A percentile compares a stretch with the other conserved stretches of the same genome.
Evolutionary conservation across 2,113 vertebrate species (phyloP).

Genomic region (Argyrosomus japonicus): DNA sequence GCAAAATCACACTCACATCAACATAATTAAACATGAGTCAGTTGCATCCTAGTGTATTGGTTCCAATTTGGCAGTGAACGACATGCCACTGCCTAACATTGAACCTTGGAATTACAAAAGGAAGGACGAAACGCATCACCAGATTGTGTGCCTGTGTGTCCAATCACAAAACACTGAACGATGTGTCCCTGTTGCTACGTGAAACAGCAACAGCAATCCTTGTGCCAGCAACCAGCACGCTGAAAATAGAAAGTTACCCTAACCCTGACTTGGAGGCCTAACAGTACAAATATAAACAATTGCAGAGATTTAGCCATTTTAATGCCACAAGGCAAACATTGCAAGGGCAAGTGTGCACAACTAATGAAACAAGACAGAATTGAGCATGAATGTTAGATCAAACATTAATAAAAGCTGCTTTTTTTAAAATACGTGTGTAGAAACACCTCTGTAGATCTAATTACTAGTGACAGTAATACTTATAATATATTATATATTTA

Average conservation of each 20-base stretch:
- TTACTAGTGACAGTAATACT: too few species aligned
- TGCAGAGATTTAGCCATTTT: too few species aligned
- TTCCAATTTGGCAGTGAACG: neutral
- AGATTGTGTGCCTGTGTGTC: neutral
- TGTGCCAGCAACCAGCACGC: too few species aligned
- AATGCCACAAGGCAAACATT: too few species aligned
- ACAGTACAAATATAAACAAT: too few species aligned
- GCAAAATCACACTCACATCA: neutral
- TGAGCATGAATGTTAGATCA: neutral
- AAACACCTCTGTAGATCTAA: neutral
- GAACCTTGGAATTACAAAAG: neutral
- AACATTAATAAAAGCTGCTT: neutral
- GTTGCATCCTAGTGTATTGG: neutral
- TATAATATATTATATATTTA: too few species aligned
- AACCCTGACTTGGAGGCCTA: too few species aligned
- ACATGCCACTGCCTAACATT: neutral
- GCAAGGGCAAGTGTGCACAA: too few species aligned
- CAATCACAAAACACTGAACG: too few species aligned
- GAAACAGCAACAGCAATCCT: too few species aligned
- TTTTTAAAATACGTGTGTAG: neutral
- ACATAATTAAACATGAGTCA: conserved; percentile 8
- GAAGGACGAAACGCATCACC: neutral
- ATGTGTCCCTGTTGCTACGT: too few species aligned
- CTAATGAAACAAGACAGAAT: neutral
- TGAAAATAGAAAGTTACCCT: too few species aligned